Percentiles rank a stretch among this genome's conserved stretches.
Conservation (phyloP, 2,797 vertebrate species). For the Octomys mimax region DNA sequence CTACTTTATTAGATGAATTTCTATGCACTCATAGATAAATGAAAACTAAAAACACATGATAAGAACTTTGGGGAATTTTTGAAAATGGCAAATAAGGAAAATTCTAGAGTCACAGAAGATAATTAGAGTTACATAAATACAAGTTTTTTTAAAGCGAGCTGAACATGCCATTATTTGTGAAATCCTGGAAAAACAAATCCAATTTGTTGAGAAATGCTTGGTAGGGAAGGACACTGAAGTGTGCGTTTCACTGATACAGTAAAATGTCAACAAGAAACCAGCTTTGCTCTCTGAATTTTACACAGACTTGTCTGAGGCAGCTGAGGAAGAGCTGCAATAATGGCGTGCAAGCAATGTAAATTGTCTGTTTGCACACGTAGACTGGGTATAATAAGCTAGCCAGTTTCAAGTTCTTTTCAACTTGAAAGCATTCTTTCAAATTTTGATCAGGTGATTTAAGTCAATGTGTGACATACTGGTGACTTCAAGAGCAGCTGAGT, state of each 20-base stretch:
- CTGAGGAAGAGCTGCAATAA: slow-evolving; percentile 87
- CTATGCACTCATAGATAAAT: neutral
- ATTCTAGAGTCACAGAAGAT: neutral
- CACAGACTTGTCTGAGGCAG: slow-evolving; percentile 88
- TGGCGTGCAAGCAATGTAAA: slow-evolving; percentile 86
- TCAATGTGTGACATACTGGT: neutral
- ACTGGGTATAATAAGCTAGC: slow-evolving; percentile 82
- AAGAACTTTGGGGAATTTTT: neutral
- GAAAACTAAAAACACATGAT: neutral
- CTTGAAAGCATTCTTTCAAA: neutral
- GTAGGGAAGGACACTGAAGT: slow-evolving; percentile 89
- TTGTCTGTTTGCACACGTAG: slow-evolving; percentile 85
- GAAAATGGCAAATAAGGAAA: neutral
- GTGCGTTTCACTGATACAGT: slow-evolving; percentile 89
- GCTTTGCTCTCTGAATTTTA: slow-evolving; percentile 86
- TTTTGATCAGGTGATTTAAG: neutral
- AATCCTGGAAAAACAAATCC: slow-evolving; percentile 91
- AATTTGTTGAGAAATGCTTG: slow-evolving; percentile 90
- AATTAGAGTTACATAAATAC: neutral
- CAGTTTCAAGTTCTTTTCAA: neutral
- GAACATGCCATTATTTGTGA: slow-evolving; percentile 93
- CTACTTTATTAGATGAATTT: neutral
- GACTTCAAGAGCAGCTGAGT: neutral
- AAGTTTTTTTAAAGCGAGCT: slow-evolving; percentile 62
- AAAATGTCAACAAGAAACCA: slow-evolving; percentile 86